Percentiles rank a stretch among this genome's conserved stretches.
These are phyloP conservation scores for Phyllopteryx taeniolatus DNA, from an alignment of 2,113 vertebrate genomes.

Conservation along the genomic window DNA sequence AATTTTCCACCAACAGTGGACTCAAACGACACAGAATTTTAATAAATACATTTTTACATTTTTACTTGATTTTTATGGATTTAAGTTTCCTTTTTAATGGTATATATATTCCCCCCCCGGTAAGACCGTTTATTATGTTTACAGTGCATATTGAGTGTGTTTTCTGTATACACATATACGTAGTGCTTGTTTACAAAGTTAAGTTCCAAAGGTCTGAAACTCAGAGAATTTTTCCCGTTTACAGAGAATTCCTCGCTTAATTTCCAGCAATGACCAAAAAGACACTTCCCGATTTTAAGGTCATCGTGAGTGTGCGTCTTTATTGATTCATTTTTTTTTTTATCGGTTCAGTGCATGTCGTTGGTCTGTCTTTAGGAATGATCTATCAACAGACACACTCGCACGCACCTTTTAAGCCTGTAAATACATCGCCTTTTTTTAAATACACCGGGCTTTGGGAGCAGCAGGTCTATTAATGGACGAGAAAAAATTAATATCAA, in stretches of 20 bases:
- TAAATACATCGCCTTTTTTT: slow-evolving; percentile 81
- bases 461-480: slow-evolving; percentile 73
- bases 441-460: slow-evolving; percentile 61
- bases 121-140: slow-evolving; percentile 43
- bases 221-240: slow-evolving; percentile 60
- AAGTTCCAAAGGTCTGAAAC: slow-evolving; percentile 46
- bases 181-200: slow-evolving; percentile 63
- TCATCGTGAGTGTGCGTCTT: slow-evolving; percentile 18
- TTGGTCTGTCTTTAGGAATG: slow-evolving; percentile 33
- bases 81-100: neutral
- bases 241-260: slow-evolving; percentile 34
- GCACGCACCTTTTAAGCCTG: slow-evolving; percentile 71
- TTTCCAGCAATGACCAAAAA: slow-evolving; percentile 35
- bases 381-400: slow-evolving; percentile 18
- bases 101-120: neutral
- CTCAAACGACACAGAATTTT: neutral
- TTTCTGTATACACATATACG: neutral
- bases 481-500: slow-evolving; percentile 66
- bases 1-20: neutral
- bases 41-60: neutral
- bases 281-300: slow-evolving; percentile 17
- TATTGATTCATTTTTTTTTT: slow-evolving; percentile 17
- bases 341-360: slow-evolving; percentile 47
- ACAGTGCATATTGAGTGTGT: slow-evolving; percentile 56
- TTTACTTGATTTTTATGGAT: neutral